Evolutionary conservation across 2,797 vertebrate genomes (phyloP).

Genomic region (Girardinus metallicus): DNA sequence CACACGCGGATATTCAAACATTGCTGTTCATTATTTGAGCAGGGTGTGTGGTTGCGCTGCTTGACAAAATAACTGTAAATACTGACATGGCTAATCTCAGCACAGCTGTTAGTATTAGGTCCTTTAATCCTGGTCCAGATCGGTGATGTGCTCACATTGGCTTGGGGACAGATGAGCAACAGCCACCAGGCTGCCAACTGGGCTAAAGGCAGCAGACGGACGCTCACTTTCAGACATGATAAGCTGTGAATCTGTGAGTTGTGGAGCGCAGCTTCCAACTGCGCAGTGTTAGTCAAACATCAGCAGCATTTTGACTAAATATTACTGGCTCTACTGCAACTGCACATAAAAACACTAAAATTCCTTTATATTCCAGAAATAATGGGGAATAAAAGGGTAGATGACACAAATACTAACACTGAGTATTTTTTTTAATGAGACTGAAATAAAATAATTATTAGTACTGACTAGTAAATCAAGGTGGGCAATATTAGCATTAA

Average conservation of each 20-base stretch:
- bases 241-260: slow-evolving; percentile 64
- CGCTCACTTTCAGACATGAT: slow-evolving; percentile 70
- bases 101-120: slow-evolving; percentile 80
- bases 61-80: slow-evolving; percentile 81
- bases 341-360: slow-evolving; percentile 22
- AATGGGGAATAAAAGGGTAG: neutral
- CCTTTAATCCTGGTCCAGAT: slow-evolving; percentile 79
- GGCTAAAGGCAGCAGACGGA: slow-evolving; percentile 74
- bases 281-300: slow-evolving; percentile 46
- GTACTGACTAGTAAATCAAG: neutral
- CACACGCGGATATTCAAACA: slow-evolving; percentile 42
- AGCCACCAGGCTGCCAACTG: slow-evolving; percentile 78
- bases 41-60: slow-evolving; percentile 50
- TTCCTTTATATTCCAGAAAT: neutral
- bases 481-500: neutral
- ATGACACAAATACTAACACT: neutral
- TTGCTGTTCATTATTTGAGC: slow-evolving; percentile 54
- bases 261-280: slow-evolving; percentile 41
- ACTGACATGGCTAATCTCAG: slow-evolving; percentile 78
- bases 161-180: slow-evolving; percentile 77
- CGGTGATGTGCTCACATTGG: slow-evolving; percentile 75
- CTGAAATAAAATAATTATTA: neutral
- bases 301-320: slow-evolving; percentile 41
- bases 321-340: slow-evolving; percentile 29
- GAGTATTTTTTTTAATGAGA: neutral